Conservation (phyloP, 92 coral and sea anemone genomes). For the Epizoanthus rinbou region DNA sequence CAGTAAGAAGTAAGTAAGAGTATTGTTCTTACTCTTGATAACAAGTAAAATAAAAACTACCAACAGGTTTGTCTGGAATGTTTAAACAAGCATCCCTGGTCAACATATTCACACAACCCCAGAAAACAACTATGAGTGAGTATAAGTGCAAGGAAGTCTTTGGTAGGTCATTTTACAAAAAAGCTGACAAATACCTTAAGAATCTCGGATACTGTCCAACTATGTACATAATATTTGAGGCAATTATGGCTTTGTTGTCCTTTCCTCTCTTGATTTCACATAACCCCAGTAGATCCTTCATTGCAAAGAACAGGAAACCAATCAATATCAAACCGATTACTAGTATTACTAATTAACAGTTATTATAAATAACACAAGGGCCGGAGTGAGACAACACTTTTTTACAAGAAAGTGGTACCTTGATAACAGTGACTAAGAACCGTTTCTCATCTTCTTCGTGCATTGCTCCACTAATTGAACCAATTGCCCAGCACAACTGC, state of each 20-base stretch:
- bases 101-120: too few relatives aligned
- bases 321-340: background rate
- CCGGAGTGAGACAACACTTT: background rate
- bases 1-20: too few relatives aligned
- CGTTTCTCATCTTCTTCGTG: constrained; percentile 99
- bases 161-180: background rate
- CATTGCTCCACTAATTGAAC: constrained; percentile 99
- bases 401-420: constrained; percentile 51
- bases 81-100: too few relatives aligned
- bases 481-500: constrained; percentile 99
- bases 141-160: background rate
- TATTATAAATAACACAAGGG: too few relatives aligned
- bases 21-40: too few relatives aligned
- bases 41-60: too few relatives aligned
- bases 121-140: background rate
- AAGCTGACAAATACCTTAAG: constrained; percentile 65
- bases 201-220: constrained; percentile 99
- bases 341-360: too few relatives aligned
- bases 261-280: constrained; percentile 99
- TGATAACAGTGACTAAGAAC: constrained; percentile 95
- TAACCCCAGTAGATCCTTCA: constrained; percentile 91
- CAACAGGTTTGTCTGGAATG: too few relatives aligned
- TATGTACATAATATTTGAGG: constrained; percentile 98
- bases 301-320: background rate
- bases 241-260: constrained; percentile 99